Base-by-base conservation (phyloP, 2,797 vertebrate species). In the Galago senegalensis region DNA sequence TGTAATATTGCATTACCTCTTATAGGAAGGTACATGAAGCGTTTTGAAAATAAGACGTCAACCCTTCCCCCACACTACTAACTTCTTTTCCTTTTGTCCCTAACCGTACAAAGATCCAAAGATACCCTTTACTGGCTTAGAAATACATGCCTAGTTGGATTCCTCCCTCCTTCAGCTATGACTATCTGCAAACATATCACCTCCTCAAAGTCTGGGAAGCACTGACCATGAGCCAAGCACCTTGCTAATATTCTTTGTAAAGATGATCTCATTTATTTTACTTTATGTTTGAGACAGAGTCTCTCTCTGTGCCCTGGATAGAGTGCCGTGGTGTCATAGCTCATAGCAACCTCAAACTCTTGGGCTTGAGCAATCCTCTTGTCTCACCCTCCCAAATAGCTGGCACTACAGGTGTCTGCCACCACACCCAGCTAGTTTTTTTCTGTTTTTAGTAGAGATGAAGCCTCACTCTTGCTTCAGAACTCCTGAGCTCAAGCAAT, bases 31-130 rank as follows among this genome's bases (percentile, higher is more conserved):
- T 84, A 37, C 37, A 16, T 60, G 18, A 80, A 23, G 63, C 5
- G 0, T 96, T 93, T 89, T 81, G 49, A 75, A 88, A 95, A 93
- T 21, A 67, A 93, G 67, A 29, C 58, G 61, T 73, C 31, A 34
- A 79, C 29, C 17, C n/a, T 86, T 23, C 27, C 56, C 18, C n/a
- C 13, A 69, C 16, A 75, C 29, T 73, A 29, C 75, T 89, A 81
- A 92, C n/a, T 34, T 81, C 80, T 92, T 90, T 93, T 90, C 29
- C 53, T 90, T 70, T 87, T 70, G 21, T 56, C 46, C 63, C 21
- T 77, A 77, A 34, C 34, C 46, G 21, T 65, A 84, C 37, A 89
- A 60, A 92, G 88, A 37, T 46, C 53, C 12, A 49, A 49, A 49
- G 49, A 49, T 49, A 73, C 60, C 21, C n/a, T 92, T 58, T 43